Evolutionary conservation across 1,140 invertebrate species (phyloP).

Genomic region (Bombus superbus): DNA sequence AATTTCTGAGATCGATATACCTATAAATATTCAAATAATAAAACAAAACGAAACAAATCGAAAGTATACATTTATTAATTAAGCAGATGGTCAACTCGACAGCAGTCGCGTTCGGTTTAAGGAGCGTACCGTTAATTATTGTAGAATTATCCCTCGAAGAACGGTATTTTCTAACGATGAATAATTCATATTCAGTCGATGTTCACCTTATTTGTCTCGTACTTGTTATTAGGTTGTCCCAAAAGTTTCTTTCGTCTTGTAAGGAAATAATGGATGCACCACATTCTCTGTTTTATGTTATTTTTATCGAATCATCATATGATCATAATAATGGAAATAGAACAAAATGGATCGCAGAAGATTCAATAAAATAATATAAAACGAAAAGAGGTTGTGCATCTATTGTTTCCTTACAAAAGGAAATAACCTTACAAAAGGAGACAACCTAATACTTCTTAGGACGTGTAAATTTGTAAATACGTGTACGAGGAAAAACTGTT

Average conservation of each 20-base stretch:
- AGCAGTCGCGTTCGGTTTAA: slow-evolving; percentile 4
- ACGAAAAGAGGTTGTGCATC: too few species aligned
- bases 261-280: too few species aligned
- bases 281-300: too few species aligned
- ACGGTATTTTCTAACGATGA: not conserved
- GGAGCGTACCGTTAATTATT: not conserved
- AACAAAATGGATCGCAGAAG: too few species aligned
- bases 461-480: slow-evolving; percentile 33
- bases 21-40: not conserved
- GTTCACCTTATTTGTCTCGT: not conserved
- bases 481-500: not conserved
- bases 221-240: not conserved
- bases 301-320: too few species aligned
- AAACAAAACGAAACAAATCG: not conserved
- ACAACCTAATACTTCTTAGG: too few species aligned
- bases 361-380: too few species aligned
- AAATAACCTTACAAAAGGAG: too few species aligned
- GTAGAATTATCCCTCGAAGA: not conserved
- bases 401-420: too few species aligned
- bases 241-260: too few species aligned
- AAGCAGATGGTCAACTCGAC: slow-evolving; percentile 1
- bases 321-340: too few species aligned
- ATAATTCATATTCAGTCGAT: not conserved
- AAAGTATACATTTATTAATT: slow-evolving; percentile 39
- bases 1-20: not conserved